Evolutionary conservation across 2,888 invertebrate species (phyloP).

Genomic region (Biston stratarius): DNA sequence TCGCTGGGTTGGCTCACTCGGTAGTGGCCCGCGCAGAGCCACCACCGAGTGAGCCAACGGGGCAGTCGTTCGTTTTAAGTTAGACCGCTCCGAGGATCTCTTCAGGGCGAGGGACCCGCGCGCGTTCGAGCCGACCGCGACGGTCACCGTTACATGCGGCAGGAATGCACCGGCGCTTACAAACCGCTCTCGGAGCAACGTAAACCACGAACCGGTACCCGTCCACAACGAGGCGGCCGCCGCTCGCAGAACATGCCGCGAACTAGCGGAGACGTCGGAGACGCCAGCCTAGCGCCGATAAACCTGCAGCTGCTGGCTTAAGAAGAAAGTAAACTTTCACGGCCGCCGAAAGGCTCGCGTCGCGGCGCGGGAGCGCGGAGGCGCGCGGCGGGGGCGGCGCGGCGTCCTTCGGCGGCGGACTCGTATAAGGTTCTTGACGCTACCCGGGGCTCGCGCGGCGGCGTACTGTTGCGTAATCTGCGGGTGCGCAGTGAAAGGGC

Average conservation of each 20-base stretch:
- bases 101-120: too few relatives aligned
- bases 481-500: constrained; percentile 46
- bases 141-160: constrained; percentile 41
- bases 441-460: constrained; percentile 45
- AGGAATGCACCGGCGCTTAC: constrained; percentile 37
- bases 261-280: too few relatives aligned
- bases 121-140: too few relatives aligned
- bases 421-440: constrained; percentile 72
- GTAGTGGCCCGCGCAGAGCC: too few relatives aligned
- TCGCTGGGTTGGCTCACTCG: too few relatives aligned
- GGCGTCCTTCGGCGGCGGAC: constrained; percentile 62
- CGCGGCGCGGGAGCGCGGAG: not conserved
- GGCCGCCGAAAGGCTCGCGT: not conserved
- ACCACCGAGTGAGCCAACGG: too few relatives aligned
- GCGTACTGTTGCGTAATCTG: constrained; percentile 18
- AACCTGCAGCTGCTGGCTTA: not conserved
- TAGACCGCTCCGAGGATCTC: too few relatives aligned
- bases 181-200: constrained; percentile 33
- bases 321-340: constrained; percentile 6
- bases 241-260: too few relatives aligned
- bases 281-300: not conserved
- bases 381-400: constrained; percentile 41
- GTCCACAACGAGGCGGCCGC: too few relatives aligned
- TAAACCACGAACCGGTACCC: constrained; percentile 33
- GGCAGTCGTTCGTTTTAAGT: too few relatives aligned